Base-by-base conservation (phyloP, 2,113 vertebrate species). In the Dendropsophus ebraccatus region DNA sequence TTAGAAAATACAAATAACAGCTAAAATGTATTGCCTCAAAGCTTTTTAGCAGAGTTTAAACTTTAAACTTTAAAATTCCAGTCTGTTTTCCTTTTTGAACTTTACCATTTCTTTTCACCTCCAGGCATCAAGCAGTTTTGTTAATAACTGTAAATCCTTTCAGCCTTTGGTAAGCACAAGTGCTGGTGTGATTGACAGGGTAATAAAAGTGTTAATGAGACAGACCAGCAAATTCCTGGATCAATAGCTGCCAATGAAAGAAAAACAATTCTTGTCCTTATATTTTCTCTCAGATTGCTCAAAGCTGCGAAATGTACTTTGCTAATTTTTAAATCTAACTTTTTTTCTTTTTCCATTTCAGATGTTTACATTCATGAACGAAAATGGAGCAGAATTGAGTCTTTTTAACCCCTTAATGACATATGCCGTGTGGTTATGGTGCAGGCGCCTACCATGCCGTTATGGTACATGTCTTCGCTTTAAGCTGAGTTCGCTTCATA, bases 141-240 rank as follows among this genome's bases (percentile, higher is more conserved):
- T 93, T 94, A 94, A 93, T 93, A 94, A 94, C 72, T 28, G 91
- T 90, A 95, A 94, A 93, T 93, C 90, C 91, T 93, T 93, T 93
- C 88, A 90, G 91, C 90, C 88, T 83, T 89, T 92, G 88, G 89
- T 90, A 91, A 90, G 88, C 2, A 28, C 89, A 92, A 90, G 89
- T 90, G 89, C 80, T 84, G 74, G 87, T 91, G 92, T 95, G 93
- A 94, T 88, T 95, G 93, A 93, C 94, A 94, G 92, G 92, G 91
- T 92, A 93, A 94, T 94, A 93, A 93, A 94, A 93, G 92, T 94
- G 92, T 93, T 94, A 94, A 94, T 94, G 93, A 94, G 92, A 91
- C 85, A 92, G 89, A 90, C 85, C 91, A 87, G 89, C 89, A 91
- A 86, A 90, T 90, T 88, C 87, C 90, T 88, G 90, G 90, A 94